Conservation (phyloP, 2,888 invertebrate genomes). For the Nebria brevicollis region DNA sequence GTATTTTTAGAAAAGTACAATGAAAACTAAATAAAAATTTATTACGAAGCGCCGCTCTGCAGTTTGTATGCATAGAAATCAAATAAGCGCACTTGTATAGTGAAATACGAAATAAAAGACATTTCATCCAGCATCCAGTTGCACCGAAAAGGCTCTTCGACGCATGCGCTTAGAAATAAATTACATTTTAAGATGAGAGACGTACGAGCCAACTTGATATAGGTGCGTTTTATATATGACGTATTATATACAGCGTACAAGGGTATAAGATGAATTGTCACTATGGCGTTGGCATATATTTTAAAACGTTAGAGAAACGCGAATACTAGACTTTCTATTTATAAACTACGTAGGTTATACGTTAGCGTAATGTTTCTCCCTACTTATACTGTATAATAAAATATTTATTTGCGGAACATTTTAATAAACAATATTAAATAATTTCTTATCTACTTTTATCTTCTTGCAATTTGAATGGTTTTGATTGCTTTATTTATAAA, state of each 20-base stretch:
- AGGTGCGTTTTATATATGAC: neutral
- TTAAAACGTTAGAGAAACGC: neutral
- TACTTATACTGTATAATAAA: too few relatives aligned
- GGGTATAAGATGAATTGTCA: neutral
- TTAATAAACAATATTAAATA: too few relatives aligned
- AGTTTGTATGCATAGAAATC: slow-evolving; percentile 22
- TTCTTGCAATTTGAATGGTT: too few relatives aligned
- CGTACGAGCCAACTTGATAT: neutral
- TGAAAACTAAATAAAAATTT: neutral
- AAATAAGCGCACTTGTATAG: slow-evolving; percentile 26
- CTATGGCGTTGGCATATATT: neutral
- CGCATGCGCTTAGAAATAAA: neutral
- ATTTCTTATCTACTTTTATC: too few relatives aligned
- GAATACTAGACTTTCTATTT: neutral
- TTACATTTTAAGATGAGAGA: neutral
- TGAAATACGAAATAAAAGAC: slow-evolving; percentile 38
- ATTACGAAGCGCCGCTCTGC: neutral
- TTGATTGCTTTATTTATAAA: too few relatives aligned
- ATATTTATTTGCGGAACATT: too few relatives aligned
- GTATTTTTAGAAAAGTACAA: neutral
- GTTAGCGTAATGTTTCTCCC: too few relatives aligned
- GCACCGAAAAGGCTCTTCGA: neutral
- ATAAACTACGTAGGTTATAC: too few relatives aligned
- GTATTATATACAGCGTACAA: neutral
- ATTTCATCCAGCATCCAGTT: neutral